Base-by-base conservation (phyloP, 2,797 vertebrate species). In the Peromyscus nudipes region DNA sequence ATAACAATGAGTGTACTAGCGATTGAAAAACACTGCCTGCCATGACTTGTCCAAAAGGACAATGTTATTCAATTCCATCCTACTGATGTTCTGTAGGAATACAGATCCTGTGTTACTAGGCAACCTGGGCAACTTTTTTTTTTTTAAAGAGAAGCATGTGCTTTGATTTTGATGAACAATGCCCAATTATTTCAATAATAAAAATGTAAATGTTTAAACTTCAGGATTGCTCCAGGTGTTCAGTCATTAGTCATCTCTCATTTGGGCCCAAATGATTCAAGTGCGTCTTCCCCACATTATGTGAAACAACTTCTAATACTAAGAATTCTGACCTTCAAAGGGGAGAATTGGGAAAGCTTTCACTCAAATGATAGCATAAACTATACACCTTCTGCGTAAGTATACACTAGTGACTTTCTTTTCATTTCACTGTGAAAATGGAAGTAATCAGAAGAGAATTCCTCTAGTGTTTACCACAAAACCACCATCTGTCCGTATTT, bases 371-470 rank as follows among this genome's bases (percentile, higher is more conserved):
- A 84, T 82, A 60, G 25, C 57, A 91, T 83, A 83, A 95, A n/a
- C 82, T 67, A 14, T 94, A 92, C 57, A 92, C 85, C 65, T 94
- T 96, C 65, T 85, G 49, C 14, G 21, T 79, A 92, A 82, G 67
- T 73, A 52, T 73, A 57, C 84, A 52, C 57, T 71, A 80, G 79
- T 83, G 92, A 88, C 64, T 97, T 92, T 16, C 46, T 94, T 96
- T 94, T 89, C 65, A 95, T 91, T 97, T 96, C 85, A 75, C 94
- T 89, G 37, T 19, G 27, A 95, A 96, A 95, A 82, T 82, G 62
- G 23, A 93, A 93, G 82, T 86, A 88, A 95, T 95, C 94, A 85
- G 62, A 82, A 84, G 87, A 96, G 73, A 85, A 96, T 96, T 86
- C 77, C 49, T 88, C 71, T 81, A 92, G 31, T 83, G 83, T 77